Evolutionary conservation across 2,888 invertebrate genomes (phyloP), one percentile per base, ranked within the genome.

Genomic region (Hemithea aestivaria): DNA sequence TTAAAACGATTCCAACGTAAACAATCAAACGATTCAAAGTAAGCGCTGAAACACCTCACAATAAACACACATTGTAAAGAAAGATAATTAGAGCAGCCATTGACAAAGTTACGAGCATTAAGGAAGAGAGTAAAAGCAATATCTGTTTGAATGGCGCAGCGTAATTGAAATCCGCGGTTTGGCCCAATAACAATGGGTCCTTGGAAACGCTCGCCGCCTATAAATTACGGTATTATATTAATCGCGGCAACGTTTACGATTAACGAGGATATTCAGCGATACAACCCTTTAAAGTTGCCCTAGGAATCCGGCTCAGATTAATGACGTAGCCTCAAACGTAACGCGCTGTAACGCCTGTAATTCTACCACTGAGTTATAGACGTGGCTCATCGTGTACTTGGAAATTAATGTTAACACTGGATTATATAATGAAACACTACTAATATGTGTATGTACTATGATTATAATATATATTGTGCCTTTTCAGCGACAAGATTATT

Each of bases 221-320:
- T 81, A 80, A 81, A 81, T 81, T 78, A 76, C 66, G 66, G 79
- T 73, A 79, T 82, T 80, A 79, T 76, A 78, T 79, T 81, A 82
- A 80, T 77, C 72, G 68, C 56, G 63, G 70, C 73, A 72, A 69
- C 59, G 52, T 54, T 51, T 53, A 53, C 58, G 46, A 48, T 46
- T 62, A 65, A 66, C 62, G 66, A 66, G 58, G 58, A 56, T 57
- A 53, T 62, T 58, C 53, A 52, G 44, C 49, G 58, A 58, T 39
- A 38, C 33, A 44, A 31, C 53, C 56, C 51, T 53, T 49, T 51
- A 50, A 55, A 52, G 50, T 53, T 54, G 36, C 49, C 30, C 35
- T 36, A 36, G 39, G 33, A 20, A 33, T 44, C 38, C 27, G 21
- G 61, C 51, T 53, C 58, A 61, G 41, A 52, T 59, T 62, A 59